Evolutionary conservation across 2,888 invertebrate genomes (phyloP), one percentile per base, ranked within the genome.

Genomic region (Pyrocoelia pectoralis): DNA sequence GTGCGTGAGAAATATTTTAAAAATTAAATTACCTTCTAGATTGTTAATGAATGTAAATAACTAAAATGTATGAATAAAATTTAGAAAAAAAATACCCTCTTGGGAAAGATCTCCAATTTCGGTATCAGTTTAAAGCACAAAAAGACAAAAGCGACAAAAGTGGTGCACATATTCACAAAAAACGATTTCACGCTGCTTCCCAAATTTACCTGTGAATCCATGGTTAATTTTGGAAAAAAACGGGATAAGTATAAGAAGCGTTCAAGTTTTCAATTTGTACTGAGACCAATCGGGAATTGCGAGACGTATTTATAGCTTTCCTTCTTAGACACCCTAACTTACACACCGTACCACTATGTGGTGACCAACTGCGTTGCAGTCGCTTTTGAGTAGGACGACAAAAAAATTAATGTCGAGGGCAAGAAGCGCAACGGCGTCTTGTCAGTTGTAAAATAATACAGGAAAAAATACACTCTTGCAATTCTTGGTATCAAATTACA

Each of bases 131-230:
- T 46, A 18, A 46, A 46, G 18, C 76, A 74, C 75, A 77, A 70
- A 70, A 79, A 80, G 70, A 78, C 70, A 73, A 76, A 74, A 72
- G 78, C 71, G 66, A 78, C 75, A 70, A 76, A 76, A 70, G 75
- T 73, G 72, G 74, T 74, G 72, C 74, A 77, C 74, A 77, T 76
- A 73, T 76, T 70, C 73, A 73, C 70, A 68, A 75, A 72, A 68
- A 77, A 73, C 74, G 75, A 76, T 73, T 71, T 73, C 68, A 74
- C 72, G 62, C 63, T 54, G 61, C 67, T 61, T 68, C 61, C 71
- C 68, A 76, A 70, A 73, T 79, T 80, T 80, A 80, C 80, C 80
- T 80, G 77, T 70, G 75, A 70, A 68, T 79, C 80, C 77, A 77
- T 78, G 53, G 68, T 67, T 33, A 33, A 6, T 68, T 61, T 46